Base-by-base conservation (phyloP, 2,888 invertebrate genomes). In the Acronicta alni region DNA sequence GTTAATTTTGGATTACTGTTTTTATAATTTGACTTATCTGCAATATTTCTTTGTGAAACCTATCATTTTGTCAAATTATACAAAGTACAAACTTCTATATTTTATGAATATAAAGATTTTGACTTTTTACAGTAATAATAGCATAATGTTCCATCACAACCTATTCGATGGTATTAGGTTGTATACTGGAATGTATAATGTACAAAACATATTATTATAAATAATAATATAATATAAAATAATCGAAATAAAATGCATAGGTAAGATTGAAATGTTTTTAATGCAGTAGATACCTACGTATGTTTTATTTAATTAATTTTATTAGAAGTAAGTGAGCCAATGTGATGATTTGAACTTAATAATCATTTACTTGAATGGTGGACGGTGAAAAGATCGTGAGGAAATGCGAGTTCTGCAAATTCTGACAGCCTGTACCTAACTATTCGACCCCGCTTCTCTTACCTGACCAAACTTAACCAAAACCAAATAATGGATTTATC, bases 91-190 rank as follows among this genome's bases (percentile, higher is more conserved):
- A 41, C 37, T 58, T 62, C 14, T 71, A 69, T 77, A 79, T 79
- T 63, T 65, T 37, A 37, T 55, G 43, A 67, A 75, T 80, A 81
- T 61, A 45, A 26, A 57, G 20, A 42, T 9, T 69, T 75, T 79
- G 75, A 68, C 49, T 35, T 49, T 45, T 35, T 57, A 47, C 12
- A 56, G 17, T 10, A 38, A n/a, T 48, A 14, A 23, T 43, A 7
- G 45, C 12, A 18, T 41, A 48, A 63, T 42, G 12, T 26, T 59
- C 46, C 43, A 65, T 65, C 30, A 42, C 41, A 26, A 18, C 41
- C 56, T 60, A 51, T 44, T 62, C 39, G 37, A 7, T 17, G 14
- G 30, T 67, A 66, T 58, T 52, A 58, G 48, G 37, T 52, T 64
- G 35, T 44, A 26, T 65, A 49, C 63, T 62, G 65, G 47, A 38